Conservation (phyloP, 2,888 invertebrate species). For the Euphydryas editha region DNA sequence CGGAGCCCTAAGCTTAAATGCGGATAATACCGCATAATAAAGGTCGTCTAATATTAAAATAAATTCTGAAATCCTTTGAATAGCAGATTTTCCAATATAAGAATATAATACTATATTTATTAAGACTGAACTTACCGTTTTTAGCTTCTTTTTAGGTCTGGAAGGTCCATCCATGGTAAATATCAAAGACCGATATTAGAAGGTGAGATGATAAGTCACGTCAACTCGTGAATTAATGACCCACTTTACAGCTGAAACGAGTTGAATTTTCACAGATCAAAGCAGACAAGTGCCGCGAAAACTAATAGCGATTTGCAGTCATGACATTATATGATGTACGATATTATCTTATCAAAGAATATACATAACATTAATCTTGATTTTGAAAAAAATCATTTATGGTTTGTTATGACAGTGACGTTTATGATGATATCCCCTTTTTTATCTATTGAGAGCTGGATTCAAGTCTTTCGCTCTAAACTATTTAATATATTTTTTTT, state of each 20-base stretch:
- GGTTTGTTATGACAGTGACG: constrained; percentile 13
- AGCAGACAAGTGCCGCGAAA: background rate
- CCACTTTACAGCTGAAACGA: constrained; percentile 8
- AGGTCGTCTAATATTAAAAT: too few relatives aligned
- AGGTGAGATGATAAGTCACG: background rate
- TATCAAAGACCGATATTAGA: background rate
- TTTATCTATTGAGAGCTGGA: too few relatives aligned
- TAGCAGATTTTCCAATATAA: background rate
- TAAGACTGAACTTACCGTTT: constrained; percentile 69
- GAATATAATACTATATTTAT: background rate
- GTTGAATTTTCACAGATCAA: background rate
- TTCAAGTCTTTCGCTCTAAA: too few relatives aligned
- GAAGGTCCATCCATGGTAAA: constrained; percentile 68
- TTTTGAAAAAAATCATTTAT: background rate
- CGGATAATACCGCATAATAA: too few relatives aligned
- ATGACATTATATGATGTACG: background rate
- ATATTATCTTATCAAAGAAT: background rate
- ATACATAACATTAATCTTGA: background rate
- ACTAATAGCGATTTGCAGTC: background rate
- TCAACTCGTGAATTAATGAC: constrained; percentile 15
- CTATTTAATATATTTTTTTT: too few relatives aligned
- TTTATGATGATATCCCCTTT: background rate
- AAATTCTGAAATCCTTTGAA: too few relatives aligned
- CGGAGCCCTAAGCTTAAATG: too few relatives aligned
- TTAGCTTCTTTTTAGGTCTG: constrained; percentile 74